Percentiles rank a stretch among this genome's conserved stretches.
These are phyloP conservation scores for Calephelis virginiensis DNA, from an alignment of 1,140 invertebrate genomes.

Conservation along the genomic window DNA sequence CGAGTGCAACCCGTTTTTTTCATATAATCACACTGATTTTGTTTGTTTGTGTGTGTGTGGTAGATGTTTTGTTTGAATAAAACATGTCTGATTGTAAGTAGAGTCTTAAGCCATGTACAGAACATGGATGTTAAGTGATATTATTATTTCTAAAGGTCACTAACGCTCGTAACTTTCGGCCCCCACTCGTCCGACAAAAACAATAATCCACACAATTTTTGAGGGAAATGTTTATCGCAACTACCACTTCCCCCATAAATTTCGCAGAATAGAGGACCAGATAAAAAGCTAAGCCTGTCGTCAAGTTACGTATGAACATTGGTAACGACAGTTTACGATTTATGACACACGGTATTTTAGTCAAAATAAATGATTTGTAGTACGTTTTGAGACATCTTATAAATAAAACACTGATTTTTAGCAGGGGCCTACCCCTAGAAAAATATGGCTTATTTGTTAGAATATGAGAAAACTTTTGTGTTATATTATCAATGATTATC, in stretches of 20 bases:
- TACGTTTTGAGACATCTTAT: no score
- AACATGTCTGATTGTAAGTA: no score
- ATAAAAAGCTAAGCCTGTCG: slow-evolving; percentile 63
- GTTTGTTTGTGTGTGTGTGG: no score
- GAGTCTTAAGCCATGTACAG: no score
- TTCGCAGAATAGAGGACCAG: slow-evolving; percentile 63
- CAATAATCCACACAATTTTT: slow-evolving; percentile 69
- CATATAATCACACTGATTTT: no score
- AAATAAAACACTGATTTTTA: no score
- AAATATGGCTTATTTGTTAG: no score
- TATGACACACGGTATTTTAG: background rate
- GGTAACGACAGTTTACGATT: slow-evolving; percentile 42
- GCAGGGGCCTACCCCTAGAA: no score
- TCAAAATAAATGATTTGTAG: background rate
- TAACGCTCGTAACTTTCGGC: slow-evolving; percentile 59
- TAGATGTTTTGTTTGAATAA: no score
- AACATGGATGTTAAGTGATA: slow-evolving; percentile 26
- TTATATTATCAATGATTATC: no score
- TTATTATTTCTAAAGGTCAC: slow-evolving; percentile 56
- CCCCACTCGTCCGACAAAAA: slow-evolving; percentile 63
- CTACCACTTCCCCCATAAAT: slow-evolving; percentile 68
- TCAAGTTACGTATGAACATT: slow-evolving; percentile 39
- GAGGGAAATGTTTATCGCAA: slow-evolving; percentile 69
- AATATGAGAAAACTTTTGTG: no score
- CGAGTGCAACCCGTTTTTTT: no score